Evolutionary conservation across 2,797 vertebrate species (phyloP).

Genomic region (Lithobates pipiens): DNA sequence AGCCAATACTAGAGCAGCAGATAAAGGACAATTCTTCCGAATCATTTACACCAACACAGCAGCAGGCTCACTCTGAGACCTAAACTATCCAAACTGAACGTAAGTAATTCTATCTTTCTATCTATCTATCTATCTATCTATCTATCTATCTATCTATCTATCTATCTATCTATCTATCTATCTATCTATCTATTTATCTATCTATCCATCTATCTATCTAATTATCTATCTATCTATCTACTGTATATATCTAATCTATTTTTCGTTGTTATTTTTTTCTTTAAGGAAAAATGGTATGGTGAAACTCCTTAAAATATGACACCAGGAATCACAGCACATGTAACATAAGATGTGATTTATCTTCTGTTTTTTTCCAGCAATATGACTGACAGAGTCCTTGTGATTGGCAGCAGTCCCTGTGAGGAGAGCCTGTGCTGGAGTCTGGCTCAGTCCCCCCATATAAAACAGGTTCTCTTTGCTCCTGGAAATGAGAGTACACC

Average conservation of each 20-base stretch:
- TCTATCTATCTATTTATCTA: not conserved
- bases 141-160: not conserved
- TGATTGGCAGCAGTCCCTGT: slow-evolving; percentile 81
- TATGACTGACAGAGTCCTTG: slow-evolving; percentile 85
- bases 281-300: too few relatives aligned
- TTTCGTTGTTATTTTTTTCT: too few relatives aligned
- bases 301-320: too few relatives aligned
- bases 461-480: slow-evolving; percentile 82
- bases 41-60: not conserved
- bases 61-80: not conserved
- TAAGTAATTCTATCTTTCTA: not conserved
- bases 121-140: slow-evolving; percentile 14
- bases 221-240: not conserved
- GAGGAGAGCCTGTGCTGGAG: slow-evolving; percentile 84
- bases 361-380: not conserved
- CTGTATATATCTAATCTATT: not conserved
- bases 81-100: not conserved
- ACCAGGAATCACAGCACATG: too few relatives aligned
- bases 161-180: too few relatives aligned
- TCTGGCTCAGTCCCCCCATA: slow-evolving; percentile 79
- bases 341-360: not conserved
- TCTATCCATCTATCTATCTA: not conserved
- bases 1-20: not conserved
- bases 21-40: not conserved
- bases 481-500: slow-evolving; percentile 81